Conservation (phyloP, 2,888 invertebrate genomes). For the Hemicrepidius hirtus region DNA sequence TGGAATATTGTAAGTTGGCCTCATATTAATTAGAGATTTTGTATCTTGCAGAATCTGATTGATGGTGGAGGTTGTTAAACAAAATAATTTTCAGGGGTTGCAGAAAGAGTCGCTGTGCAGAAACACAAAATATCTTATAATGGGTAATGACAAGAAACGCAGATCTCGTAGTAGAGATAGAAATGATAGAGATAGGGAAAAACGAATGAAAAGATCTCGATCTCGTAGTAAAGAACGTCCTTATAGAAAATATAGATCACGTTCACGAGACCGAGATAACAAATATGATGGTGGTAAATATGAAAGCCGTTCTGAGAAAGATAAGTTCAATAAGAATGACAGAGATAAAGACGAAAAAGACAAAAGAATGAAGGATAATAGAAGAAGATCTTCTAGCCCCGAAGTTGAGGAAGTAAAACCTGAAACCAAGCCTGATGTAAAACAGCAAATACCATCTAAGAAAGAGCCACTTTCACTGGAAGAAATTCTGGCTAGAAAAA, state of each 20-base stretch:
- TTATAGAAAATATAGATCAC: constrained; percentile 65
- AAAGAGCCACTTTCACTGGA: constrained; percentile 96
- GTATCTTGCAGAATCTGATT: too few relatives aligned
- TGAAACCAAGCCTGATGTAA: constrained; percentile 57
- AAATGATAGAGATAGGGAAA: constrained; percentile 65
- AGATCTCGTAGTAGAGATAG: constrained; percentile 71
- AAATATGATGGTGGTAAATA: constrained; percentile 61
- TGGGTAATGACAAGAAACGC: constrained; percentile 70
- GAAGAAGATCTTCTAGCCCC: constrained; percentile 66
- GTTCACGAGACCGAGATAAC: constrained; percentile 66
- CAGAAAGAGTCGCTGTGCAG: too few relatives aligned
- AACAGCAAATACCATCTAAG: constrained; percentile 69
- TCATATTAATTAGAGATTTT: too few relatives aligned
- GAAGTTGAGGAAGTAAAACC: constrained; percentile 70
- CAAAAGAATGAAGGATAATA: constrained; percentile 63
- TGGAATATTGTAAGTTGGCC: too few relatives aligned
- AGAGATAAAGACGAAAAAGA: constrained; percentile 61
- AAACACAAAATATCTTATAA: constrained; percentile 54
- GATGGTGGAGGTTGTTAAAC: too few relatives aligned
- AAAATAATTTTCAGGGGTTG: too few relatives aligned
- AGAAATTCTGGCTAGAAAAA: constrained; percentile 95
- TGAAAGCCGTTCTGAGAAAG: constrained; percentile 58
- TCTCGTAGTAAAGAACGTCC: constrained; percentile 68
- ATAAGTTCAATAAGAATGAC: constrained; percentile 56
- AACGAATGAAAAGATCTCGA: constrained; percentile 67